A percentile compares a stretch with the other conserved stretches of the same genome.
Conservation (phyloP, 2,888 invertebrate genomes). For the Chloroclysta siterata region DNA sequence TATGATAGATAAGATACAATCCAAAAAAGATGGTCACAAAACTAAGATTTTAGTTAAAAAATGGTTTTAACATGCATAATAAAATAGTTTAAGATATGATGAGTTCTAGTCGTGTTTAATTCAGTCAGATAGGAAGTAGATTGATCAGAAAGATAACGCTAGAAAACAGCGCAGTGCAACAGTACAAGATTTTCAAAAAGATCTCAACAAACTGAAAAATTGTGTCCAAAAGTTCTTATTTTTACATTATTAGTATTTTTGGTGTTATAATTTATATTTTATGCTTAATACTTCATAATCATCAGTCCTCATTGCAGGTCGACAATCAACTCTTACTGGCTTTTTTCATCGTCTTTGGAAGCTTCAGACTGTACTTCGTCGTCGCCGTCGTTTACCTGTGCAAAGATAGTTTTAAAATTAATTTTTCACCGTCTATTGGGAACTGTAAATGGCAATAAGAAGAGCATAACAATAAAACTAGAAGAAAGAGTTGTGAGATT, state of each 20-base stretch:
- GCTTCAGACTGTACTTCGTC: slow-evolving; percentile 36
- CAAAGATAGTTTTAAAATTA: slow-evolving; percentile 7
- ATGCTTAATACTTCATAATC: slow-evolving; percentile 36
- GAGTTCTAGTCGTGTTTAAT: slow-evolving; percentile 17
- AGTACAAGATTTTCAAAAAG: slow-evolving; percentile 38
- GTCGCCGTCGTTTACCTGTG: slow-evolving; percentile 38
- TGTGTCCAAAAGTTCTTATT: slow-evolving; percentile 38
- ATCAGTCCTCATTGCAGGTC: slow-evolving; percentile 38
- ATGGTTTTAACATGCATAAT: slow-evolving; percentile 8
- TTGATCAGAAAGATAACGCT: slow-evolving; percentile 28
- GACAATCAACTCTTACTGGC: slow-evolving; percentile 37
- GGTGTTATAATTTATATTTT: slow-evolving; percentile 43
- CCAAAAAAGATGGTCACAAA: slow-evolving; percentile 2
- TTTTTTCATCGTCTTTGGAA: slow-evolving; percentile 44
- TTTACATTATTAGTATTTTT: slow-evolving; percentile 41
- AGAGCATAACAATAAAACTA: no score
- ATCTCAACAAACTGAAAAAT: slow-evolving; percentile 33
- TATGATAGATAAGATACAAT: not conserved
- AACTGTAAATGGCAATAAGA: no score
- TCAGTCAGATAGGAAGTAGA: slow-evolving; percentile 30
- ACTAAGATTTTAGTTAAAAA: no score
- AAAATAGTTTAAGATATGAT: slow-evolving; percentile 24
- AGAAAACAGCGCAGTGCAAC: slow-evolving; percentile 36
- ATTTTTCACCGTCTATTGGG: not conserved
- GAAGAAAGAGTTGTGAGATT: no score